These are phyloP conservation scores for Rhogogaster chlorosoma DNA, from an alignment of 2,888 invertebrate species.

Conservation along the genomic window DNA sequence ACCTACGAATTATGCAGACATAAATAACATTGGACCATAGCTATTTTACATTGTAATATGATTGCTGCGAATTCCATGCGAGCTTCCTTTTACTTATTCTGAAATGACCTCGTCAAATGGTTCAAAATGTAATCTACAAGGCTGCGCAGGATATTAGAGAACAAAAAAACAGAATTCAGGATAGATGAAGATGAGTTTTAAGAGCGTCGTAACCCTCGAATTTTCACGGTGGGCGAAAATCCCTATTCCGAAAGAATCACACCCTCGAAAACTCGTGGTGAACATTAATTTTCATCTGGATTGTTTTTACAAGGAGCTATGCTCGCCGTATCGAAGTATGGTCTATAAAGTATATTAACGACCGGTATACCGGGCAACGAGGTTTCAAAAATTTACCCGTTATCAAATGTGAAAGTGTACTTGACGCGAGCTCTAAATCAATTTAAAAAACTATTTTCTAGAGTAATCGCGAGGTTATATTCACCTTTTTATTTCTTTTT, in stretches of 20 bases:
- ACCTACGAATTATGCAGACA: neutral
- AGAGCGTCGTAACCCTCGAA: neutral
- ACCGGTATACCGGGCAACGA: neutral
- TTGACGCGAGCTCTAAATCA: neutral
- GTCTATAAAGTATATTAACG: neutral
- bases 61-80: neutral
- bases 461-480: neutral
- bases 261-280: neutral
- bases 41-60: neutral
- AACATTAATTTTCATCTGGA: slow-evolving; percentile 1
- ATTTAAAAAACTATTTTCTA: neutral
- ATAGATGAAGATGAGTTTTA: neutral
- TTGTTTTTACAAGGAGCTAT: slow-evolving; percentile 2
- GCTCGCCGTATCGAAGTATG: neutral
- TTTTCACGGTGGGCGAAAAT: neutral
- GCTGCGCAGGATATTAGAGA: neutral
- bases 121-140: neutral
- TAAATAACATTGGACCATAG: neutral
- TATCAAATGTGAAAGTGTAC: neutral
- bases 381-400: neutral
- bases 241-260: neutral
- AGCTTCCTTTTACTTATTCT: neutral
- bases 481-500: neutral
- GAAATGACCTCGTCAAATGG: neutral
- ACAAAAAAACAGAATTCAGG: neutral